phyloP scores from a whole-genome alignment of 2,113 vertebrate genomes.

The Orientallactaga bullata region DNA sequence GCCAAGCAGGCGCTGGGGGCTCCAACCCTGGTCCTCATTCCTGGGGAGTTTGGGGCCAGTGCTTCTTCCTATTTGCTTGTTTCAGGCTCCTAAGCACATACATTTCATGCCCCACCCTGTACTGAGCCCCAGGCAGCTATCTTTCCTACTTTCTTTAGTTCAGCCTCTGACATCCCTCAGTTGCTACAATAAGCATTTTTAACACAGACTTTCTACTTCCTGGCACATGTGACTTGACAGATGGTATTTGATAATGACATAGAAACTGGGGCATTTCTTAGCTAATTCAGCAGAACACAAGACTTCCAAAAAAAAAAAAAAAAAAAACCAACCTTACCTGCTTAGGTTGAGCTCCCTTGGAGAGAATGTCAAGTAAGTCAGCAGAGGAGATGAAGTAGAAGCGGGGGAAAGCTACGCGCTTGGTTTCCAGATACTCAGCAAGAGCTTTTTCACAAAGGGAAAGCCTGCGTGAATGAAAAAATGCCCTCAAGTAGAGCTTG shows the following conservation, averaged over 20 bases:
- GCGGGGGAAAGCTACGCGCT: conserved; percentile 87
- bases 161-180: neutral
- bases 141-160: neutral
- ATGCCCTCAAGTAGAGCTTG: neutral
- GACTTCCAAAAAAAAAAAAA: neutral
- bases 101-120: neutral
- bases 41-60: neutral
- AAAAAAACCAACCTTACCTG: conserved; percentile 82
- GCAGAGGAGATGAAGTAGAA: conserved; percentile 92
- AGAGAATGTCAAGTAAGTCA: conserved; percentile 91
- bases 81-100: neutral
- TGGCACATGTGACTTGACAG: neutral
- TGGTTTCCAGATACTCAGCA: conserved; percentile 90
- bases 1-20: no score
- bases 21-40: neutral
- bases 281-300: neutral
- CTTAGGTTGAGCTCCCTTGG: conserved; percentile 88
- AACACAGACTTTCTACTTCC: conserved; percentile 43
- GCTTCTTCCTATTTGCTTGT: neutral
- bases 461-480: conserved; percentile 83
- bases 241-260: conserved; percentile 40
- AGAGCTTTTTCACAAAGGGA: conserved; percentile 91
- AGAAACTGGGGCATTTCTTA: conserved; percentile 55
- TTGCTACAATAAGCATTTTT: neutral
- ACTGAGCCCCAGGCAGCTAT: neutral